Percentiles rank a stretch among this genome's conserved stretches.
Evolutionary conservation across 2,113 vertebrate species (phyloP).

Genomic region (Ceyx cyanopectus): DNA sequence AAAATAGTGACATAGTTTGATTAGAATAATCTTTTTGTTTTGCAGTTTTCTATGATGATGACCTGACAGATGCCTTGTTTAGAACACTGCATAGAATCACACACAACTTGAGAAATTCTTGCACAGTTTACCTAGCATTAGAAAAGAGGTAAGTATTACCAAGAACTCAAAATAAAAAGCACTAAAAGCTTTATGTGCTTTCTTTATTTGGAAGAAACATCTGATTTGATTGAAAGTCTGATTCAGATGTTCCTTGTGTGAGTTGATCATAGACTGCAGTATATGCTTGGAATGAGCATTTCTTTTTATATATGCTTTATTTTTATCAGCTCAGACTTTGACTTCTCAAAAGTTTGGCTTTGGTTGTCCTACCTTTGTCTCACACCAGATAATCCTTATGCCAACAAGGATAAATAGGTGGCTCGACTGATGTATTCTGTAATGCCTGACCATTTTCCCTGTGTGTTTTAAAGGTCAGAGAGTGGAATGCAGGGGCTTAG

Average conservation of each 20-base stretch:
- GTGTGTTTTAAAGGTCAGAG: background rate
- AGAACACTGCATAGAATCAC: slow-evolving; percentile 82
- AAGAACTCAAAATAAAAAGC: background rate
- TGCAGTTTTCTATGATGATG: slow-evolving; percentile 92
- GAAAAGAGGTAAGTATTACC: slow-evolving; percentile 86
- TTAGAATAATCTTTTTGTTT: background rate
- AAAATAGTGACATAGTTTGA: background rate
- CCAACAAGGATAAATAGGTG: background rate
- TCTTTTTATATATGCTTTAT: background rate
- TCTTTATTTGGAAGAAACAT: background rate
- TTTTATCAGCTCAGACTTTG: background rate
- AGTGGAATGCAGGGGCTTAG: background rate
- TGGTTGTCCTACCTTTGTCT: background rate
- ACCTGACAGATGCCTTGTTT: slow-evolving; percentile 91
- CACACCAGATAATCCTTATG: background rate
- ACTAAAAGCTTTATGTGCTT: background rate
- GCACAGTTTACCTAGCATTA: slow-evolving; percentile 83
- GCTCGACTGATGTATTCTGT: background rate
- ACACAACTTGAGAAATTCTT: slow-evolving; percentile 76
- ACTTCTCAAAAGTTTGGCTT: background rate
- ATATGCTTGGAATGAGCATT: background rate
- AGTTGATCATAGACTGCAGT: background rate
- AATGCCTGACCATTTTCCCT: background rate
- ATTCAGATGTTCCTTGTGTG: background rate
- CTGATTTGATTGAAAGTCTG: background rate